Conservation (phyloP, 2,113 vertebrate species). For the Myrmecophaga tridactyla region DNA sequence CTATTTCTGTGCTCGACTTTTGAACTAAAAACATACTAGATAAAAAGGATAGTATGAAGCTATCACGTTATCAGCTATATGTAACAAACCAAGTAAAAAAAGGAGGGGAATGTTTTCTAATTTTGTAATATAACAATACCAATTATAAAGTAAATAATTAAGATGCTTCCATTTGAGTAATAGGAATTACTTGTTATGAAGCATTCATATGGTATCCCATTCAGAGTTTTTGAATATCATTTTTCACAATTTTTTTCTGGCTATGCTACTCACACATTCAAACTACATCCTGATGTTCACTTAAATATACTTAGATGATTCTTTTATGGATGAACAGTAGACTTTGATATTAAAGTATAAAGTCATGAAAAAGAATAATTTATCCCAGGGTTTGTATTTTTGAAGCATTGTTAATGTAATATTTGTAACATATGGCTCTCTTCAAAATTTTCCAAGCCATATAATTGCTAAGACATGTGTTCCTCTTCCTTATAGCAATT, state of each 20-base stretch:
- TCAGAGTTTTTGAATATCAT: not conserved
- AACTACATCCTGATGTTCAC: not conserved
- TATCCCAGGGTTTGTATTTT: not conserved
- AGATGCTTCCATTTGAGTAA: slow-evolving; percentile 21
- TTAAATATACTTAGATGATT: not conserved
- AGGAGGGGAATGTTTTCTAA: not conserved
- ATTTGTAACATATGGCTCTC: not conserved
- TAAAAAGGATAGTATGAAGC: slow-evolving; percentile 46
- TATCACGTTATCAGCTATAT: not conserved
- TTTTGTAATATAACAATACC: not conserved
- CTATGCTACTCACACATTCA: not conserved
- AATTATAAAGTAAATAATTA: slow-evolving; percentile 12
- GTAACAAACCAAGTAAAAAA: slow-evolving; percentile 47
- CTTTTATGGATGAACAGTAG: not conserved
- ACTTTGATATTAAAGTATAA: not conserved
- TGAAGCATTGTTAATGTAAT: not conserved
- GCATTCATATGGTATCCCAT: not conserved
- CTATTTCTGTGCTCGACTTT: slow-evolving; percentile 34
- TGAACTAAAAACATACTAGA: slow-evolving; percentile 36
- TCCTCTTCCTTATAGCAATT: not conserved
- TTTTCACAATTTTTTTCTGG: not conserved
- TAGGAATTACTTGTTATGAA: not conserved
- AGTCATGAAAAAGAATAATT: not conserved
- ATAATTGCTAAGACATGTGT: not conserved
- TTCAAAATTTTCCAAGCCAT: not conserved